Conservation (phyloP, 2,888 invertebrate species). For the Bellardia pandia region DNA sequence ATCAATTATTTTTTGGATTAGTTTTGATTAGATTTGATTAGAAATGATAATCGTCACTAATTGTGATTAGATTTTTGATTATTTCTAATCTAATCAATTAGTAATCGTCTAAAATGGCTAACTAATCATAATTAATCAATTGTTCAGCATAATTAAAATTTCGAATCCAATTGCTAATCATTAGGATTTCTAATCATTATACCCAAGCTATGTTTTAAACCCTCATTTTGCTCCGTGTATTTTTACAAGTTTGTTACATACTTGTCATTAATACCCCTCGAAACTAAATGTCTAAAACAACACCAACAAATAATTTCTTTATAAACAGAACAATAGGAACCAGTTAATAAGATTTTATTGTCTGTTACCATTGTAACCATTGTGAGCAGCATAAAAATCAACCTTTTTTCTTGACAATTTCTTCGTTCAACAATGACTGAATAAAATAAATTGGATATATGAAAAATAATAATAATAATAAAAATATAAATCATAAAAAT, state of each 20-base stretch:
- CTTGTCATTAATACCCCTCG: background rate
- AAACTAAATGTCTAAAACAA: background rate
- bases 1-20: no score
- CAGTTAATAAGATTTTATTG: slow-evolving; percentile 60
- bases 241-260: background rate
- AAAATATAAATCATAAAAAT: slow-evolving; percentile 30
- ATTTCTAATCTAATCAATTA: no score
- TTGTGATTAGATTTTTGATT: no score
- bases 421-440: slow-evolving; percentile 19
- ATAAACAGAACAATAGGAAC: slow-evolving; percentile 45
- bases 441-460: slow-evolving; percentile 10
- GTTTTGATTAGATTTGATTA: no score
- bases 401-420: slow-evolving; percentile 49
- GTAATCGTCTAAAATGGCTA: no score
- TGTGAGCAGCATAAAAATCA: background rate
- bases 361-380: slow-evolving; percentile 14
- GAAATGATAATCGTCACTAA: no score
- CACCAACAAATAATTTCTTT: background rate
- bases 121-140: no score
- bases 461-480: slow-evolving; percentile 12
- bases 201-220: no score
- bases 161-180: no score
- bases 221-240: background rate
- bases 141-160: no score
- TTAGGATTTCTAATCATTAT: no score